phyloP scores from a whole-genome alignment of 1,140 invertebrate species.

The Mamestra configurata region DNA sequence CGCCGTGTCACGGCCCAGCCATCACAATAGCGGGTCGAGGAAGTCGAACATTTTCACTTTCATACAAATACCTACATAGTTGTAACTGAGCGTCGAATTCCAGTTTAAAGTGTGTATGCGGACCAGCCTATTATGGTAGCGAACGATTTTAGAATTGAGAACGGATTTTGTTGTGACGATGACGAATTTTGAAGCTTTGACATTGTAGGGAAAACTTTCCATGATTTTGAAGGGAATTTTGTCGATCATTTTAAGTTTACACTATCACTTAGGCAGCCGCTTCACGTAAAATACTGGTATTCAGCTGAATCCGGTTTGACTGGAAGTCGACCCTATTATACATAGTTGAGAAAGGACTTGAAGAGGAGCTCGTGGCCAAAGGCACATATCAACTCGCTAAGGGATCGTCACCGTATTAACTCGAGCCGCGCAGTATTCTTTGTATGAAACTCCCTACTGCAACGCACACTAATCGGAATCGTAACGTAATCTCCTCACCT shows the following conservation, averaged over 20 bases:
- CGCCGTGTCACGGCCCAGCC: constrained; percentile 65
- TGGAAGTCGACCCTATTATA: no score
- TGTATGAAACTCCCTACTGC: no score
- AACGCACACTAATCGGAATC: no score
- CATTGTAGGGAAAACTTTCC: not conserved
- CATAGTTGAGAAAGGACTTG: no score
- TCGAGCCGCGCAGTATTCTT: no score
- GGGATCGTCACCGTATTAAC: no score
- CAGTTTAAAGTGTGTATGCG: constrained; percentile 23
- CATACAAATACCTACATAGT: constrained; percentile 57
- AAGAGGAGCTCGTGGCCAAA: no score
- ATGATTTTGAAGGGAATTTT: not conserved
- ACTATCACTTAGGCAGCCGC: no score
- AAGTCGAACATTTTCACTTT: constrained; percentile 74
- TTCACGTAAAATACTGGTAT: no score
- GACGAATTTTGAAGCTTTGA: not conserved
- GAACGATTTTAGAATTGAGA: not conserved
- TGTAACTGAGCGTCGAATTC: constrained; percentile 52
- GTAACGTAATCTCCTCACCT: no score
- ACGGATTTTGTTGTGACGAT: not conserved
- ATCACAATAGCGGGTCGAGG: constrained; percentile 74
- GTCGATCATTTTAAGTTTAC: not conserved
- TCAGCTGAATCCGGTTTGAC: no score
- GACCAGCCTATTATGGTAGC: not conserved
- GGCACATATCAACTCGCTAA: no score